Evolutionary conservation across 64 coral and sea anemone species (phyloP), one percentile per base, ranked within the genome.

Genomic region (Pachyseris speciosa): DNA sequence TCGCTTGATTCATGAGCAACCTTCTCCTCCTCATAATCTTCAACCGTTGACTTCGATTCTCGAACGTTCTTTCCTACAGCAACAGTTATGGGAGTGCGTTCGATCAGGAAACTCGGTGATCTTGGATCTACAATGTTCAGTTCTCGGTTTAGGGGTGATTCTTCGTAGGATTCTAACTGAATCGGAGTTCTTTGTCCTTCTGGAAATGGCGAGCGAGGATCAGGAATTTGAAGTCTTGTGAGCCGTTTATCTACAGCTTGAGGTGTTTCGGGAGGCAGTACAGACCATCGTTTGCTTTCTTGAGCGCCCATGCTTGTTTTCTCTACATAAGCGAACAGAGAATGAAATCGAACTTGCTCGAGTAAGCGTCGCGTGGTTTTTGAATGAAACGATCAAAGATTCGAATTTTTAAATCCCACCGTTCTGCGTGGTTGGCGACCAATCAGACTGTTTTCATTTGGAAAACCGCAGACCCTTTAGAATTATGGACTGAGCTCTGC

Each of bases 201-300:
- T 9, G 84, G 75, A 25, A 87, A 37, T 39, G 95, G 95, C 49
- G 95, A 97, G 11, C 95, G 91, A 60, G 95, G 95, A 94, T 97
- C 95, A 22, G 83, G 61, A 24, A 96, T 22, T 34, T 88, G 69
- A 12, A 73, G 34, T 49, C 69, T 66, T 77, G 74, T 81, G 34
- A 48, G 59, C 16, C 90, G 37, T 36, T 91, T 81, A 78, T 86
- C 61, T 77, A 83, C 58, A 22, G 83, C 84, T 69, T 84, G 49
- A 51, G 95, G 95, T 7, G 95, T 93, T 69, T 97, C 95, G n/a
- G 95, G 87, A 52, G 69, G 57, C 1, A 97, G 37, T 74, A 93
- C 95, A 64, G 74, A 30, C 95, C 95, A 97, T 72, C 47, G 83
- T 50, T 97, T 97, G 80, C 95, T 97, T 88, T 93, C 95, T 71